Evolutionary conservation across 2,113 vertebrate genomes (phyloP), one percentile per base, ranked within the genome.

Genomic region (Crotophaga sulcirostris): DNA sequence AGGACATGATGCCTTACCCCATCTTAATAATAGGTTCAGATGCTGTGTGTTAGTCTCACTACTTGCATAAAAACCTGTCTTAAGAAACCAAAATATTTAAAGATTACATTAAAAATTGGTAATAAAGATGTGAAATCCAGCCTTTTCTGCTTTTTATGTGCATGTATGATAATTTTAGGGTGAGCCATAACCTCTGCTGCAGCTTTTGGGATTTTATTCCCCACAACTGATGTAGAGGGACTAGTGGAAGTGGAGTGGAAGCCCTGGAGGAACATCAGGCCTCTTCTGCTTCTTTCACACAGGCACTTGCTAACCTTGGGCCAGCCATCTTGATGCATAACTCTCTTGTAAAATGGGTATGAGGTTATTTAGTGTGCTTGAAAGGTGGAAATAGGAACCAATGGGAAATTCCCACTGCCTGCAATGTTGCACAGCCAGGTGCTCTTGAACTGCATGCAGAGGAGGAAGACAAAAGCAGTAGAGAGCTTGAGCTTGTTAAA

Each of bases 221-320:
- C 25, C 7, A 5, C 3, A 9, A 21, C 20, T 67, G 62, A 42
- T 63, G 40, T 24, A 68, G 28, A 33, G 31, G 45, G 21, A n/a
- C 52, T 10, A 1, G 19, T 31, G 26, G 70, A 56, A 79, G 34
- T 1, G 0, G 20, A 78, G 6, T 1, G 0, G 13, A 11, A 34
- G 26, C 60, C 34, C 58, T 6, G 16, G 7, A n/a, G 36, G 38
- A 83, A 28, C 5, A 73, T 4, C 19, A 45, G 7, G 13, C 24
- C 40, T 38, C 21, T 72, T 76, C 31, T 69, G 29, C 24, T 52
- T 40, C 18, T 38, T 55, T 33, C 25, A 56, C 9, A 47, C 6
- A 7, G 29, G 55, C 3, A 2, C 24, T 52, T 60, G 16, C 40
- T 49, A 58, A 47, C 49, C 60, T 84, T 84, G 73, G 28, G 33